A percentile compares a stretch with the other conserved stretches of the same genome.
Conservation (phyloP, 2,113 vertebrate genomes). For the Dicaeum eximium region DNA sequence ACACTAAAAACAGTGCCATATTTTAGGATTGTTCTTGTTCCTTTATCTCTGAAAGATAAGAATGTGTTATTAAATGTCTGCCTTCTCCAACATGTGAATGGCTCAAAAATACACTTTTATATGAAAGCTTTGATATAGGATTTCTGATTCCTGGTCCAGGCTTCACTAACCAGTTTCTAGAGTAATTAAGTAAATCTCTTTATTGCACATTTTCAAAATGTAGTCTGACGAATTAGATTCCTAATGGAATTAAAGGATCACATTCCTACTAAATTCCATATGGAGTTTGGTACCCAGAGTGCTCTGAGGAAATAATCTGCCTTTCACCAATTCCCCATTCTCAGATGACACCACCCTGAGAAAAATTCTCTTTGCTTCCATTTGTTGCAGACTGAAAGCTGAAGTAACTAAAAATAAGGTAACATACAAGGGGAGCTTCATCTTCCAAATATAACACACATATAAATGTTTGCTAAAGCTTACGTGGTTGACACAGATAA, state of each 20-base stretch:
- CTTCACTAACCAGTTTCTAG: not conserved
- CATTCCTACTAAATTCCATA: not conserved
- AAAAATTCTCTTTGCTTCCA: not conserved
- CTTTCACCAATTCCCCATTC: not conserved
- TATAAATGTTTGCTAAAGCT: not conserved
- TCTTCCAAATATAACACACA: not conserved
- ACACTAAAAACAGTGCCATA: not conserved
- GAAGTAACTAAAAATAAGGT: not conserved
- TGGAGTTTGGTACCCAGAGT: not conserved
- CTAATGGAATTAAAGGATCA: not conserved
- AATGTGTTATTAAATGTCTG: not conserved
- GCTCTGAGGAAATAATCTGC: not conserved
- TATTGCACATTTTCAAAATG: not conserved
- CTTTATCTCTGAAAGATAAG: not conserved
- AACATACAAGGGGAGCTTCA: not conserved
- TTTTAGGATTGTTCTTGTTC: not conserved
- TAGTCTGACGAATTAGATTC: not conserved
- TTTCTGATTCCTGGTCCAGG: not conserved
- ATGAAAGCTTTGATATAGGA: not conserved
- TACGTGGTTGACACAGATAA: not conserved
- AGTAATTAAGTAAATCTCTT: conserved; percentile 17
- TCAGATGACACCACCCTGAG: not conserved
- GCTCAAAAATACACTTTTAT: not conserved
- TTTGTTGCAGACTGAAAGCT: not conserved
- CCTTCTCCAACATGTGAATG: not conserved